Base-by-base conservation (phyloP, 2,113 vertebrate genomes). In the Rallus limicola region DNA sequence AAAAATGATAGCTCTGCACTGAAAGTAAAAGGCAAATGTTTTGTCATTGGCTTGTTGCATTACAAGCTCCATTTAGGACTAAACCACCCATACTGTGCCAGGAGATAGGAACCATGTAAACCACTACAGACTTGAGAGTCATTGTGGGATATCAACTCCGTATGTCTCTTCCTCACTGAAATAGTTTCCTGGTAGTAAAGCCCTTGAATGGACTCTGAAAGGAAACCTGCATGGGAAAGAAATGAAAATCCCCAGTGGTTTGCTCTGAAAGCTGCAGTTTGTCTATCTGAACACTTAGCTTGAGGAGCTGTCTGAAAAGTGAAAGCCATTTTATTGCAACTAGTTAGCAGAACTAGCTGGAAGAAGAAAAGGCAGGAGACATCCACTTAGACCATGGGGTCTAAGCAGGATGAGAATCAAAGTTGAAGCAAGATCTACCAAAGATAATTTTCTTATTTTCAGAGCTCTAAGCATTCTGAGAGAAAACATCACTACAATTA, bases 11-110 rank as follows among this genome's bases (percentile, higher is more conserved):
- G 42, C 42, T 88, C 86, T 72, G 42, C 53, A 46, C 11, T 62
- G 58, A 90, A 95, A 93, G 58, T 48, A 90, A 58, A 97, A 92
- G 77, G 80, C 60, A 83, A 94, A 83, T 53, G 76, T 88, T 96
- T 93, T 88, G 79, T 93, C 90, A 83, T 55, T 74, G 92, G 70
- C 85, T 93, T 90, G 93, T 93, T 95, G 82, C 71, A 70, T 94
- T 93, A 81, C 93, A 92, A 92, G 94, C 79, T 90, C 90, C 64
- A 93, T 94, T 96, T 94, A 94, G 79, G 80, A 90, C 80, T 95
- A 94, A 94, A 96, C 72, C 82, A 93, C 67, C 93, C 16, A 0
- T 94, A 56, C 62, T 78, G 29, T 65, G 76, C 55, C 76, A 78
- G 59, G 86, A 93, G 79, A 94, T 24, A 83, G 82, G 70, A 95